Evolutionary conservation across 2,888 invertebrate genomes (phyloP), one percentile per base, ranked within the genome.

Genomic region (Sarcophaga carnaria): DNA sequence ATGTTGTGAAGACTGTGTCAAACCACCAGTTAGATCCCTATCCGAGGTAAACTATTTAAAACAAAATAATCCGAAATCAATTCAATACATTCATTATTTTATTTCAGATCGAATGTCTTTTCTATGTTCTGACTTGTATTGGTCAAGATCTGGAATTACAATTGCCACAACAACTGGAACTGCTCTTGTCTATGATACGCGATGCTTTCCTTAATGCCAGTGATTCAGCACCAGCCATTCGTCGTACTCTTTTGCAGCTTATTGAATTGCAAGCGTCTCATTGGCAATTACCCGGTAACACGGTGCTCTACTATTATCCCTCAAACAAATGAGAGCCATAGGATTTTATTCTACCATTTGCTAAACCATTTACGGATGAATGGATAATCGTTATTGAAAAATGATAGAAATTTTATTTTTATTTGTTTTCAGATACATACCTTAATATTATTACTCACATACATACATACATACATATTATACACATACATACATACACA

Each of bases 201-300:
- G 98, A 98, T 94, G 97, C 97, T 11, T 97, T 98, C 94, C 95
- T 98, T 89, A 96, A 95, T 91, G 95, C 96, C 17, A 95, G 95
- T 64, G 95, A 95, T 54, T 96, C 96, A 22, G 95, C 96, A 72
- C 96, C 97, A 4, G 95, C 96, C 89, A 96, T 97, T 87, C 95
- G 97, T 89, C 97, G 97, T 92, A 97, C 97, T 2, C 94, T 98
- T 83, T 94, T 98, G 88, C 98, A 98, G 93, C 95, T 98, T 82
- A 97, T 98, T 89, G 98, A 98, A 93, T 94, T 98, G 81, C 97
- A 97, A 93, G 98, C 98, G 2, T 97, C 97, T 0, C 96, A 97
- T 93, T 98, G 98, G 98, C 97, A 97, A 92, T 95, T 98, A 88
- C 97, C 97, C 25, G 97, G 97, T 80, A 97, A 97, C 72, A 97